These are phyloP conservation scores for Agrilus planipennis DNA, from an alignment of 1,140 invertebrate genomes.

Conservation along the genomic window DNA sequence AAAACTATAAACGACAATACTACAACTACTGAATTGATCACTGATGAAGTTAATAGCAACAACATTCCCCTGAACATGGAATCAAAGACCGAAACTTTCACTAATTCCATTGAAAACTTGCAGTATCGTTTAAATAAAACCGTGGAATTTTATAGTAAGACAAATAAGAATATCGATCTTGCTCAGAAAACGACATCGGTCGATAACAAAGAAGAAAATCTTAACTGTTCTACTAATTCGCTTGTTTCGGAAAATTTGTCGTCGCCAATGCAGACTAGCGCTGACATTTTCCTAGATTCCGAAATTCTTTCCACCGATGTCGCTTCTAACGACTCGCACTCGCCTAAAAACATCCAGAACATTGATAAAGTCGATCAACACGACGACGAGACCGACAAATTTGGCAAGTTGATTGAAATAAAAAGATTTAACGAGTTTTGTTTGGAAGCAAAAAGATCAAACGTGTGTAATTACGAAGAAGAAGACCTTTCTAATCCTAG, in stretches of 20 bases:
- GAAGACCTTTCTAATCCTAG: conserved; percentile 29
- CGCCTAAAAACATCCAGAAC: conserved; percentile 26
- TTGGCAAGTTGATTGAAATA: conserved; percentile 9
- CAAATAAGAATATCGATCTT: too few species aligned
- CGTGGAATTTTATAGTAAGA: too few species aligned
- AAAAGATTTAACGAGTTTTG: conserved; percentile 14
- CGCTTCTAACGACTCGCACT: conserved; percentile 32
- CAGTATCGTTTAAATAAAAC: too few species aligned
- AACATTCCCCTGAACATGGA: conserved; percentile 13
- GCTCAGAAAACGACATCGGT: too few species aligned
- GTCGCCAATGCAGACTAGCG: conserved; percentile 35
- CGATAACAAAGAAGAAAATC: conserved; percentile 22
- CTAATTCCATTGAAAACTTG: conserved; percentile 31
- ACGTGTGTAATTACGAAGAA: too few species aligned
- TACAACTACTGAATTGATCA: neutral
- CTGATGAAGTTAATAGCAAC: conserved; percentile 2
- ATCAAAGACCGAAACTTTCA: conserved; percentile 28
- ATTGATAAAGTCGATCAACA: conserved; percentile 4
- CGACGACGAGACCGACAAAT: conserved; percentile 1
- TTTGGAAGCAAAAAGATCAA: conserved; percentile 16
- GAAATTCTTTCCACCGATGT: conserved; percentile 31
- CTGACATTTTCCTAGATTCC: conserved; percentile 32
- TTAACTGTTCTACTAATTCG: conserved; percentile 31
- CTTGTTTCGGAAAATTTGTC: conserved; percentile 32
- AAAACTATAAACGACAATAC: conserved; percentile 1